Evolutionary conservation across 2,797 vertebrate genomes (phyloP).

Genomic region (Linurgus olivaceus): DNA sequence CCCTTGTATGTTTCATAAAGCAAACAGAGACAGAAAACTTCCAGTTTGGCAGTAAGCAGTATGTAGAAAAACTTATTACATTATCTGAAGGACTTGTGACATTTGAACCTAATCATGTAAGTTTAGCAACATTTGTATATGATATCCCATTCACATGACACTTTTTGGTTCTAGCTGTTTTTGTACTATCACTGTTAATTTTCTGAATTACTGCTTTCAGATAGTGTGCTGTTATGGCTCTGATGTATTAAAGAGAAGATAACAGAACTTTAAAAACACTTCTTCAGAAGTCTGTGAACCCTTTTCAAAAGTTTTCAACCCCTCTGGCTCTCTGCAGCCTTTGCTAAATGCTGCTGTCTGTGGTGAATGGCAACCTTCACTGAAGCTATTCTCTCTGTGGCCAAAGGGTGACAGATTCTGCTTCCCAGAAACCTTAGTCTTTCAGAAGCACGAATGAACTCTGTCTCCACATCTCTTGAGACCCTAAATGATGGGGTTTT

Average conservation of each 20-base stretch:
- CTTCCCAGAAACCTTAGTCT: background rate
- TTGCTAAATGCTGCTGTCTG: background rate
- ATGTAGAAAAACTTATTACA: background rate
- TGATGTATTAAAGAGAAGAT: background rate
- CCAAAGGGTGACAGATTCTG: background rate
- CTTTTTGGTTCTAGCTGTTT: background rate
- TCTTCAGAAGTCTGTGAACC: background rate
- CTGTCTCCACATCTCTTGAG: background rate
- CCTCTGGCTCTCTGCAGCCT: background rate
- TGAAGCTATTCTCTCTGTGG: accelerated
- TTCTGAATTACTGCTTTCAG: background rate
- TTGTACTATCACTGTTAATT: background rate
- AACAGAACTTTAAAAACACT: background rate
- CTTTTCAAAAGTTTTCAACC: background rate
- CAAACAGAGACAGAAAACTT: background rate
- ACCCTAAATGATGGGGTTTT: background rate
- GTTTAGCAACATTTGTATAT: background rate
- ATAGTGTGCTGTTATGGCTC: background rate
- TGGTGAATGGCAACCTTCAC: background rate
- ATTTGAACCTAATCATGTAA: background rate
- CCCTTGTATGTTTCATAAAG: background rate
- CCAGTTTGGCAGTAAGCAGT: background rate
- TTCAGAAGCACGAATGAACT: background rate
- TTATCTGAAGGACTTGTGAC: background rate
- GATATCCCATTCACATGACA: background rate